These are phyloP conservation scores for Halocynthia aurantium DNA, from an alignment of 23 tunicate species.

Conservation along the genomic window DNA sequence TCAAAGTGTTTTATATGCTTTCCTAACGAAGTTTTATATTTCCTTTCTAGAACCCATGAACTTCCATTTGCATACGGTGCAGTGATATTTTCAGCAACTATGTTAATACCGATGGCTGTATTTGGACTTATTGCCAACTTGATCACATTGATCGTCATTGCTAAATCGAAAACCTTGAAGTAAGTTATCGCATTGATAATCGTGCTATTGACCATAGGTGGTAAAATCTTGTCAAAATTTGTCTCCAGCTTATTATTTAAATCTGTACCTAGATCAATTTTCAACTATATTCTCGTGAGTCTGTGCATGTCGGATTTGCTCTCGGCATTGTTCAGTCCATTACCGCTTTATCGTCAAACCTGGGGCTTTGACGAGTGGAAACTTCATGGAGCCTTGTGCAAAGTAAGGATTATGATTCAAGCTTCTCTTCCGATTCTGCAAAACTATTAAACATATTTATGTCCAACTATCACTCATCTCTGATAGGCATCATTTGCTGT, in stretches of 20 bases:
- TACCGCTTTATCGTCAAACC: slow-evolving; percentile 22
- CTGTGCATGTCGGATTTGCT: slow-evolving; percentile 22
- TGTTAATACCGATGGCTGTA: slow-evolving; percentile 30
- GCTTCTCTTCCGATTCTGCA: background rate
- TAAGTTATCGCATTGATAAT: background rate
- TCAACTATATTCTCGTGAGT: slow-evolving; percentile 21
- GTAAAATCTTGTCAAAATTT: too few species aligned
- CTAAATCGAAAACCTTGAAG: slow-evolving; percentile 27
- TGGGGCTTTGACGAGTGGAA: slow-evolving; percentile 26
- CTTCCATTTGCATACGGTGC: slow-evolving; percentile 13
- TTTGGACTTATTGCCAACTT: slow-evolving; percentile 20
- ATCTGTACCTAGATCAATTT: slow-evolving; percentile 1
- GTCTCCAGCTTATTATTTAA: too few species aligned
- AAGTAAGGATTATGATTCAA: slow-evolving; percentile 1
- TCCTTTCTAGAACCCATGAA: background rate
- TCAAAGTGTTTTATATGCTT: too few species aligned
- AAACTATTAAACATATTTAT: too few species aligned
- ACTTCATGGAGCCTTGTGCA: slow-evolving; percentile 1
- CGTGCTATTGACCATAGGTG: background rate
- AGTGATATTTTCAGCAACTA: slow-evolving; percentile 12
- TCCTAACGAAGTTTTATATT: too few species aligned
- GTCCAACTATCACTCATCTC: background rate
- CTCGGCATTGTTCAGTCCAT: slow-evolving; percentile 15
- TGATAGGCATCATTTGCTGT: slow-evolving; percentile 23
- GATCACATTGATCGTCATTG: slow-evolving; percentile 19